These are phyloP conservation scores for Platichthys stellatus DNA, from an alignment of 2,113 vertebrate species.

Conservation along the genomic window DNA sequence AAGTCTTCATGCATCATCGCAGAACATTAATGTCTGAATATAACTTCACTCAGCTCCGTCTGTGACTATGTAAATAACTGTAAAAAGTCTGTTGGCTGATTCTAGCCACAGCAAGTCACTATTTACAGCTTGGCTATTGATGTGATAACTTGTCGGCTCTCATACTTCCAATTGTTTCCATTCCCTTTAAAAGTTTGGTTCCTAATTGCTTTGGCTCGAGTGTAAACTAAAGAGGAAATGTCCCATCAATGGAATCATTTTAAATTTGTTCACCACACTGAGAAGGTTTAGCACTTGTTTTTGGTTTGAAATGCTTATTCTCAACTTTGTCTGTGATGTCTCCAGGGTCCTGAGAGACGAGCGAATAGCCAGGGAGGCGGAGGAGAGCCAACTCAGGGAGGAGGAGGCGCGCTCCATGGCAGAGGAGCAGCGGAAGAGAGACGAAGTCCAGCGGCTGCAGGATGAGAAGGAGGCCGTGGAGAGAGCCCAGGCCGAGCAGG, in stretches of 20 bases:
- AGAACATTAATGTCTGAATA: slow-evolving; percentile 20
- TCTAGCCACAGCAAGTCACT: slow-evolving; percentile 11
- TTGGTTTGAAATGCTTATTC: neutral
- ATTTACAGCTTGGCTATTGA: slow-evolving; percentile 33
- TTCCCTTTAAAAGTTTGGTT: slow-evolving; percentile 25
- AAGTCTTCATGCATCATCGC: neutral
- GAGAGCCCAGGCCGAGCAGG: slow-evolving; percentile 85
- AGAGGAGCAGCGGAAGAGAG: slow-evolving; percentile 81
- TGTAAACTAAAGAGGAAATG: slow-evolving; percentile 23
- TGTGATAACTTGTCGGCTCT: neutral
- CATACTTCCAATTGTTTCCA: slow-evolving; percentile 35
- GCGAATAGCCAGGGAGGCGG: slow-evolving; percentile 82
- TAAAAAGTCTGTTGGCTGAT: slow-evolving; percentile 24
- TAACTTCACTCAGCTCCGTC: slow-evolving; percentile 22
- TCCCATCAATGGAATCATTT: slow-evolving; percentile 4
- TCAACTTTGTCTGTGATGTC: neutral
- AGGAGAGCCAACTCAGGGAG: slow-evolving; percentile 84
- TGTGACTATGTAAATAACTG: neutral
- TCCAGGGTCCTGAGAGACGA: slow-evolving; percentile 86
- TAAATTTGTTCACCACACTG: neutral
- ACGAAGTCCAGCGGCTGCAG: slow-evolving; percentile 76
- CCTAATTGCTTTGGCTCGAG: neutral
- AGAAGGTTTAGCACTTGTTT: neutral
- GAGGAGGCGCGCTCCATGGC: slow-evolving; percentile 82
- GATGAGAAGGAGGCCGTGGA: slow-evolving; percentile 82